Evolutionary conservation across 2,888 invertebrate genomes (phyloP), one percentile per base, ranked within the genome.

Genomic region (Bembecia ichneumoniformis): DNA sequence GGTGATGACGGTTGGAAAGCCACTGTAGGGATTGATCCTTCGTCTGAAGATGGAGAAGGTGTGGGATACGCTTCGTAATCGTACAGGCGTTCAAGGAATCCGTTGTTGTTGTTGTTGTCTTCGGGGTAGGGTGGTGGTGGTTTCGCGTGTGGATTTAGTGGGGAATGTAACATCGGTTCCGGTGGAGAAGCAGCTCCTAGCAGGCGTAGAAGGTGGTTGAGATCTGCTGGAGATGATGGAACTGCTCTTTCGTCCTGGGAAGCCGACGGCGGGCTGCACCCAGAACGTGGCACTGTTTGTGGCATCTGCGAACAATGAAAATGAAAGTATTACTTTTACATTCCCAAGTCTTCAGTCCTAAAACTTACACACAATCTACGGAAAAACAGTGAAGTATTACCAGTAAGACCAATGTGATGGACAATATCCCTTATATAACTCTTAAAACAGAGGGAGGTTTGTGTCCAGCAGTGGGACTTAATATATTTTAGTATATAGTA

Each of bases 281-380:
- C 93, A 67, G 92, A 92, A 64, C 92, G 90, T 52, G 94, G 94
- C 66, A 94, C 94, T 68, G 91, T 93, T 88, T 94, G 94, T 81
- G 94, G 93, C 93, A 94, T 94, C 94, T 94, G 91, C 49, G 52
- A 55, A 78, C 77, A 82, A 84, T 49, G 48, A 52, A 60, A 58
- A 49, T 40, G 40, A 7, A 5, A 34, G 14, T 9, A 16, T 48
- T 44, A 47, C 45, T 20, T 36, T 28, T 28, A 28, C 28, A n/a
- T n/a, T n/a, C n/a, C n/a, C n/a, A n/a, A n/a, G n/a, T n/a, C n/a
- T n/a, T n/a, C n/a, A n/a, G n/a, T n/a, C n/a, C n/a, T n/a, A n/a
- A n/a, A n/a, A n/a, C n/a, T n/a, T 17, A 17, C 3, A 17, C 17
- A 2, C 17, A 17, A 17, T 17, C 17, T 17, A 3, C 17, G 17